Evolutionary conservation across 1,140 invertebrate genomes (phyloP), one percentile per base, ranked within the genome.

Genomic region (Hycleus phaleratus): DNA sequence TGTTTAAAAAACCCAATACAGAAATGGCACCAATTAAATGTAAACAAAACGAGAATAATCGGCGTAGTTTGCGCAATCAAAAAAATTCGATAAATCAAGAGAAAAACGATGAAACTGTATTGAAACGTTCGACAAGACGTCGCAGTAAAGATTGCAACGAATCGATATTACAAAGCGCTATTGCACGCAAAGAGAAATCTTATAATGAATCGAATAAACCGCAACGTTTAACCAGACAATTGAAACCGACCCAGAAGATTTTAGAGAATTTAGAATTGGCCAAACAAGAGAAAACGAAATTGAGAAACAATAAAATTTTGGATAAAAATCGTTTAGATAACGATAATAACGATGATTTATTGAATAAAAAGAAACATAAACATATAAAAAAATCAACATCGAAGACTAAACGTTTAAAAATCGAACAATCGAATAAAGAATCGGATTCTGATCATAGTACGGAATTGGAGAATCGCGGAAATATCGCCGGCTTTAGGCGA

Each of bases 111-210:
- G 49, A 51, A 26, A 40, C 43, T 4, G 11, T 24, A 32, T 4
- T 55, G 52, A 55, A 55, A 32, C 18, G 52, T 26, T 78, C 78
- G 0, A 73, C 76, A 10, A 67, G 78, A 38, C 69, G 76, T 3
- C 70, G 74, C 9, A 77, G 72, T 43, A 80, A 76, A 62, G 78
- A 80, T 45, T 73, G 64, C 12, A 70, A 69, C 9, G 78, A 81
- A 38, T 77, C 76, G 54, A 73, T 81, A 2, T 61, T 81, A 45
- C 77, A 80, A 46, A 80, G 76, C 68, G 79, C 79, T 3, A 80
- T 81, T 58, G 78, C 79, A 3, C 72, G 80, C 12, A 81, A 81
- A 61, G 78, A 80, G 59, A 81, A 80, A 55, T 75, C 73, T 5
- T 80, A 77, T 52, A 77, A 76, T 65, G 75, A 77, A 61, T 61